A percentile compares a stretch with the other conserved stretches of the same genome.
These are phyloP conservation scores for Sarcophaga bullata DNA, from an alignment of 1,140 invertebrate species.

Conservation along the genomic window DNA sequence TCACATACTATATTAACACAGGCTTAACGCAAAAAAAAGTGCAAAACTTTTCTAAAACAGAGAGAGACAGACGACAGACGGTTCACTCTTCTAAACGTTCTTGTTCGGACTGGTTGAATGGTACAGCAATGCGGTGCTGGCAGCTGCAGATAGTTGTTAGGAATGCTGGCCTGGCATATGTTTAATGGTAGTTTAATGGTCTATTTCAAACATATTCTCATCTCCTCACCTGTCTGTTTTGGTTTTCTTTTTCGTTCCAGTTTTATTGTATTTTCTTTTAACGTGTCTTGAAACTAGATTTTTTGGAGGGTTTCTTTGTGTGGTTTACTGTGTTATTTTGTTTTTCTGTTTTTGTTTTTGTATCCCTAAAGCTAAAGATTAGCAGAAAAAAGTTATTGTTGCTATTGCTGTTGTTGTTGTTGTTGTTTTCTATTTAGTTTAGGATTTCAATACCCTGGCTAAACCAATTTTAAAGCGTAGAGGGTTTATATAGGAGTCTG, in stretches of 20 bases:
- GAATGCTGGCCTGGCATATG: constrained; percentile 10
- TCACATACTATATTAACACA: too few relatives aligned
- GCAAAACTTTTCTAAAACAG: too few relatives aligned
- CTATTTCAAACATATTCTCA: constrained; percentile 25
- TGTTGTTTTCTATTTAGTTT: too few relatives aligned
- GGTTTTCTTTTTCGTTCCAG: too few relatives aligned
- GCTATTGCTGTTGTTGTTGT: too few relatives aligned
- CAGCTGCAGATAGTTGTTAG: neutral
- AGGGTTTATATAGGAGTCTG: neutral
- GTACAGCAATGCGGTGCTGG: too few relatives aligned
- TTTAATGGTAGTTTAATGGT: constrained; percentile 39
- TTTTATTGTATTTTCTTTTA: neutral
- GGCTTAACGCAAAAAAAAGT: neutral
- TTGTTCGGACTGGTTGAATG: neutral
- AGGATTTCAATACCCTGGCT: too few relatives aligned
- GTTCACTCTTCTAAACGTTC: neutral
- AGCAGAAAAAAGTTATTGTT: neutral
- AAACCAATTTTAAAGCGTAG: too few relatives aligned
- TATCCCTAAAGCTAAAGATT: constrained; percentile 12
- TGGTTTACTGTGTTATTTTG: neutral
- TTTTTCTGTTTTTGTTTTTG: neutral
- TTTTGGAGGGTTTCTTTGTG: neutral
- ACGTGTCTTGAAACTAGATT: neutral
- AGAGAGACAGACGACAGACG: too few relatives aligned
- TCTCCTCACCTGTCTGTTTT: neutral